Percentiles rank a stretch among this genome's conserved stretches.
Conservation (phyloP, 53 echinoderm and acorn worm species). For the Luidia sarsii region DNA sequence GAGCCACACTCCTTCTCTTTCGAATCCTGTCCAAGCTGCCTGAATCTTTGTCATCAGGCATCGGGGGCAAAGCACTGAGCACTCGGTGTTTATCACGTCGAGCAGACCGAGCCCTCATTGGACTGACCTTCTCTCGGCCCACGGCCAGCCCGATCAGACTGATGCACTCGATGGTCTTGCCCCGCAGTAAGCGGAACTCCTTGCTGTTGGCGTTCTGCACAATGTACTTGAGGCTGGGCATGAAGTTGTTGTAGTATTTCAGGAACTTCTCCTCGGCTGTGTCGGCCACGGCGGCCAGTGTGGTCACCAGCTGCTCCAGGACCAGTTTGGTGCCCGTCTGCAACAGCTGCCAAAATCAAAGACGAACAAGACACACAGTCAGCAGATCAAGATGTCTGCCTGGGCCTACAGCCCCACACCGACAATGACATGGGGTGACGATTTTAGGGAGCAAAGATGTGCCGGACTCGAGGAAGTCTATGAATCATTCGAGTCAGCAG, state of each 20-base stretch:
- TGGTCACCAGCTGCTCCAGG: conserved; percentile 97
- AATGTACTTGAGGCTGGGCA: conserved; percentile 92
- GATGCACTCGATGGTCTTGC: conserved; percentile 97
- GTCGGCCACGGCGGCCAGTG: conserved; percentile 93
- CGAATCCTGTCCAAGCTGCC: too few species aligned
- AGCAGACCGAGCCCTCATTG: too few species aligned
- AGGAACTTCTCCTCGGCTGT: conserved; percentile 92
- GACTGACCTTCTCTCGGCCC: conserved; percentile 86
- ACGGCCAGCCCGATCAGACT: conserved; percentile 93
- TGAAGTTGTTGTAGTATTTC: conserved; percentile 91
- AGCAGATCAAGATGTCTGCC: too few species aligned
- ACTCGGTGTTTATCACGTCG: too few species aligned
- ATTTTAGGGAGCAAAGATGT: too few species aligned
- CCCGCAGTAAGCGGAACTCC: conserved; percentile 81
- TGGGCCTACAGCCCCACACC: too few species aligned
- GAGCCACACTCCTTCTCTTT: too few species aligned
- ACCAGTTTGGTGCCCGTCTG: conserved; percentile 92
- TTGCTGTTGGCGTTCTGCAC: conserved; percentile 87
- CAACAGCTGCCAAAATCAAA: conserved; percentile 61
- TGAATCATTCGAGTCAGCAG: too few species aligned
- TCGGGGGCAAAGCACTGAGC: too few species aligned
- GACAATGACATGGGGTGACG: too few species aligned
- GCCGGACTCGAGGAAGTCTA: too few species aligned
- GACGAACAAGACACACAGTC: not conserved
- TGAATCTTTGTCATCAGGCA: too few species aligned